Evolutionary conservation across 2,888 invertebrate species (phyloP), one percentile per base, ranked within the genome.

Genomic region (Hydriomena furcata): DNA sequence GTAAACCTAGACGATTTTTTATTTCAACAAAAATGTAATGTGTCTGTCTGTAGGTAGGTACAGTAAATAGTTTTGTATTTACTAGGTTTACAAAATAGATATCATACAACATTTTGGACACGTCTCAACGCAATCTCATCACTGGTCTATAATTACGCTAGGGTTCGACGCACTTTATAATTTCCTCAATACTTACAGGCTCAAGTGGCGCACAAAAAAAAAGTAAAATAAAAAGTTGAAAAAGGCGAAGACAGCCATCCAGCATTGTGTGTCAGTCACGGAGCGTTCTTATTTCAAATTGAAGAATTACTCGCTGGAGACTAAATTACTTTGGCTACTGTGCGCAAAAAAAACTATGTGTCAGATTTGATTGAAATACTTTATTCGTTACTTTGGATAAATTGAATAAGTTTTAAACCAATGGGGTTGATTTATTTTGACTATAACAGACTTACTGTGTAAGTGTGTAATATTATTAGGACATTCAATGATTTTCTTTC

Each of bases 171-270:
- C 34, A 42, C 61, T 20, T 54, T 60, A 54, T 74, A 70, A 76
- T 79, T 76, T 75, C 63, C 67, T 63, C 58, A 56, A 66, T 65
- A 66, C 65, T 63, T 62, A 52, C 63, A n/a, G n/a, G n/a, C n/a
- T n/a, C n/a, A n/a, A n/a, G n/a, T n/a, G n/a, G n/a, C n/a, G n/a
- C n/a, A 61, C 54, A 60, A 56, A 68, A 78, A 76, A 17, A 74
- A 73, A 66, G 46, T 48, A 52, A 65, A 62, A 65, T 53, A 64
- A 69, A 71, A 61, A 63, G 49, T 48, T 55, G 65, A 66, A 62
- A 65, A 65, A 50, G 31, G 59, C 52, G 48, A 66, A 66, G 58
- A 55, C 58, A 55, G 35, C 43, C 34, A 55, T 59, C 68, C 34
- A 55, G 60, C 68, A 67, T 67, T 68, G 70, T 67, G 61, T 54